A percentile compares a stretch with the other conserved stretches of the same genome.
Evolutionary conservation across 2,888 invertebrate genomes (phyloP).

Genomic region (Parelbella ahira): DNA sequence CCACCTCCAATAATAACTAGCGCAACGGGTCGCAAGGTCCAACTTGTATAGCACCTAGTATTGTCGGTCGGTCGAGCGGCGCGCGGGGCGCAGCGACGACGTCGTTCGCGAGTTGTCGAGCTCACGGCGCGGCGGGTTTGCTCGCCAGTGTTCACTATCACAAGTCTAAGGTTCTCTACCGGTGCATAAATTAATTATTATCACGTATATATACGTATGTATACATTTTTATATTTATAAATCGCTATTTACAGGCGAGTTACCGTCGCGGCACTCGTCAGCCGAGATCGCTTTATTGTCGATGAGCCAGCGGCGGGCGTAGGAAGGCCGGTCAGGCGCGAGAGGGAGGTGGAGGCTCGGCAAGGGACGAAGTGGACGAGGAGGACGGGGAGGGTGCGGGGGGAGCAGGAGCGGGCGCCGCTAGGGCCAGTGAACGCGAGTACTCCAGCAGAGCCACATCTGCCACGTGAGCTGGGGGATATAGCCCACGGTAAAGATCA

Average conservation of each 20-base stretch:
- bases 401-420: conserved; percentile 67
- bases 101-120: conserved; percentile 63
- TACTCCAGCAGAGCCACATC: conserved; percentile 87
- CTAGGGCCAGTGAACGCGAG: conserved; percentile 81
- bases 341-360: conserved; percentile 77
- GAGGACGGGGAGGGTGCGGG: conserved; percentile 79
- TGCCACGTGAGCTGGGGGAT: conserved; percentile 82
- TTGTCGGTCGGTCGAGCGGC: conserved; percentile 59
- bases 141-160: conserved; percentile 69
- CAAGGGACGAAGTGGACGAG: conserved; percentile 82
- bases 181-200: conserved; percentile 73
- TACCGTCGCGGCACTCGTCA: conserved; percentile 56
- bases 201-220: conserved; percentile 76
- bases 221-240: conserved; percentile 73
- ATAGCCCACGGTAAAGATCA: conserved; percentile 89
- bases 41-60: conserved; percentile 78
- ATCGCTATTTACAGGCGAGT: conserved; percentile 68
- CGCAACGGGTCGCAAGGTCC: conserved; percentile 72
- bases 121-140: conserved; percentile 47
- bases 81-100: conserved; percentile 37
- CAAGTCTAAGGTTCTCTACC: conserved; percentile 77
- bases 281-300: conserved; percentile 72
- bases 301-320: conserved; percentile 76
- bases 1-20: conserved; percentile 66
- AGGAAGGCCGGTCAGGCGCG: conserved; percentile 80